Percentiles rank a stretch among this genome's conserved stretches.
These are phyloP conservation scores for Nansenia antarctica DNA, from an alignment of 2,113 vertebrate genomes.

Conservation along the genomic window DNA sequence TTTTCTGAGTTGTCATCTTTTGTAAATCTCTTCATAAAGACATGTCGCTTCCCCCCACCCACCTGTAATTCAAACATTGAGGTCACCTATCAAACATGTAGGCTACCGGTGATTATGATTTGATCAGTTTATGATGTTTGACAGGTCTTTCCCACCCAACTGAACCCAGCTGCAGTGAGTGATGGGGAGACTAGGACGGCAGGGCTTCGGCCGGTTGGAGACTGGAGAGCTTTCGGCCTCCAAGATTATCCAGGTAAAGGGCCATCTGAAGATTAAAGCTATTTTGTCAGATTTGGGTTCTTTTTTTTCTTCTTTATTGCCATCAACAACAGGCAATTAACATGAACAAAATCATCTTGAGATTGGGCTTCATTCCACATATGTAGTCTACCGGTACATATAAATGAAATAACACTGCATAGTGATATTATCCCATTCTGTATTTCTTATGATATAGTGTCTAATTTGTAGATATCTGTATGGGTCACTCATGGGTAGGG, in stretches of 20 bases:
- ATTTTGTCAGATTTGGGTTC: no score
- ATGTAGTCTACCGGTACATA: no score
- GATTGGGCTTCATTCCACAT: no score
- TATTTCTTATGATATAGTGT: not conserved
- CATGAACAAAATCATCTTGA: no score
- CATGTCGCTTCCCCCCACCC: no score
- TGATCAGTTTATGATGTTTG: slow-evolving; percentile 1
- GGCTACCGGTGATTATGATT: slow-evolving; percentile 4
- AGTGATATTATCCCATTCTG: not conserved
- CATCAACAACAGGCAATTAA: no score
- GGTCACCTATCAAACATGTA: not conserved
- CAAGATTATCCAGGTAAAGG: slow-evolving; percentile 86
- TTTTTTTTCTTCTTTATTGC: no score
- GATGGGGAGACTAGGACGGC: slow-evolving; percentile 78
- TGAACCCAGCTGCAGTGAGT: slow-evolving; percentile 73
- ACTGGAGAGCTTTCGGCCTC: slow-evolving; percentile 88
- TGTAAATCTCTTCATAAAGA: no score
- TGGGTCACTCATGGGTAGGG: not conserved
- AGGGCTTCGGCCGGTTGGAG: slow-evolving; percentile 81
- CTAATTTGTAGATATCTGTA: slow-evolving; percentile 21
- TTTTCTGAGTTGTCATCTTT: no score
- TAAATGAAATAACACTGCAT: no score
- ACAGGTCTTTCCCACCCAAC: slow-evolving; percentile 60
- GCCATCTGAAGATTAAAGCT: not conserved
- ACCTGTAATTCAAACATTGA: no score